These are phyloP conservation scores for Caenorhabditis drosophilae DNA, from an alignment of 2,888 invertebrate species.

Conservation along the genomic window DNA sequence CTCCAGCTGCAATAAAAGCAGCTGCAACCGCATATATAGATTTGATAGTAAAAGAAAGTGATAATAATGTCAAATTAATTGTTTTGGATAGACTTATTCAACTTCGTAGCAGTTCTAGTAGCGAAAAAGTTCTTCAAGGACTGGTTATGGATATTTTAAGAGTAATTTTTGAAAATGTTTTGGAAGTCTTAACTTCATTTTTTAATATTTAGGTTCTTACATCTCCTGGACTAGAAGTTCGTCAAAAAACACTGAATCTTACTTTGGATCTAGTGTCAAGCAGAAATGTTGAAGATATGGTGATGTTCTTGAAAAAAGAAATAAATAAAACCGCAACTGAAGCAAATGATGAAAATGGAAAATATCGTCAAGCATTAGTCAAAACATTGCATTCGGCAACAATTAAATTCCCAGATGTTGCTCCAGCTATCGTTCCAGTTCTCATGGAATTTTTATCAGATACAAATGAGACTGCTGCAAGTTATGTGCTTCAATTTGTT, in stretches of 20 bases:
- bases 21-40: conserved; percentile 98
- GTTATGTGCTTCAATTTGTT: conserved; percentile 91
- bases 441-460: conserved; percentile 84
- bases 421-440: conserved; percentile 87
- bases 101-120: conserved; percentile 75
- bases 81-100: conserved; percentile 90
- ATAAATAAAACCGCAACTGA: conserved; percentile 65
- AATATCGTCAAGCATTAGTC: conserved; percentile 88
- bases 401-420: conserved; percentile 85
- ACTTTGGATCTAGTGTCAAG: conserved; percentile 89
- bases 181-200: too few relatives aligned
- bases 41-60: conserved; percentile 97
- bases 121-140: conserved; percentile 73
- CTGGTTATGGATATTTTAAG: conserved; percentile 96
- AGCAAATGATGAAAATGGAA: conserved; percentile 88
- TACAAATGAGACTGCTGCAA: conserved; percentile 81
- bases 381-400: conserved; percentile 81
- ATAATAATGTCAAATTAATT: conserved; percentile 98
- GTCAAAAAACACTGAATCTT: conserved; percentile 82
- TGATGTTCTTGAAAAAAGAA: conserved; percentile 69
- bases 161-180: too few relatives aligned
- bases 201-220: too few relatives aligned
- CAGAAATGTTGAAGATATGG: conserved; percentile 86
- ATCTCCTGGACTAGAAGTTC: conserved; percentile 74
- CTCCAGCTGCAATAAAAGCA: conserved; percentile 94